Evolutionary conservation across 2,113 vertebrate species (phyloP).

Genomic region (Mormyrus iriodes): DNA sequence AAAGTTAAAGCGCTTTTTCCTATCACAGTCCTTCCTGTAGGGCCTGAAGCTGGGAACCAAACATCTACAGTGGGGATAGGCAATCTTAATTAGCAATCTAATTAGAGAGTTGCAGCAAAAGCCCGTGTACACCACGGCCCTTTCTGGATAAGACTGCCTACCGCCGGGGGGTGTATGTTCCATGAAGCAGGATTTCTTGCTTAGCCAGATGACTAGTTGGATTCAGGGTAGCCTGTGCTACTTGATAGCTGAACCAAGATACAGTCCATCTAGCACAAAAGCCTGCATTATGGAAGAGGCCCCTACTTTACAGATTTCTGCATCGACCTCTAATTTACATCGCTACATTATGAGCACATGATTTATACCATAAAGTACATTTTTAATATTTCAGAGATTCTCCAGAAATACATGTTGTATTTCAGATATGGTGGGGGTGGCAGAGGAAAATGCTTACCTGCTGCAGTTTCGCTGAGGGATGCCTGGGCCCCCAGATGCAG

Average conservation of each 20-base stretch:
- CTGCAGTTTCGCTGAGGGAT: constrained; percentile 41
- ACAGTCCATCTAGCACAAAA: neutral
- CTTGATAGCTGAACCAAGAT: neutral
- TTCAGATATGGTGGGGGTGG: no score
- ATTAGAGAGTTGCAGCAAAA: neutral
- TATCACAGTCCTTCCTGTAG: neutral
- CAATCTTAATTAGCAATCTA: neutral
- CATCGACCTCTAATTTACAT: neutral
- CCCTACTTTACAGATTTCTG: neutral
- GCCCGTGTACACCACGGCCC: neutral
- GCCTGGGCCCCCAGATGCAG: constrained; percentile 67
- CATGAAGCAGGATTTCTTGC: neutral
- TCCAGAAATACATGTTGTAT: neutral
- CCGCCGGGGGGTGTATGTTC: neutral
- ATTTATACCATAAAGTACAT: neutral
- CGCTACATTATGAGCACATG: neutral
- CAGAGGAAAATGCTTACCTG: constrained; percentile 58
- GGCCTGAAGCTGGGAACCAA: neutral
- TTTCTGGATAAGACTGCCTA: neutral
- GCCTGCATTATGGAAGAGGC: neutral
- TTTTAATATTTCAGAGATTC: neutral
- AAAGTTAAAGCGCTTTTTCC: neutral
- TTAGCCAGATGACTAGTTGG: neutral
- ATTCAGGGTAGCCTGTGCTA: neutral
- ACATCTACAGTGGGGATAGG: neutral